Evolutionary conservation across 2,797 vertebrate species (phyloP).

Genomic region (Decapterus maruadsi): DNA sequence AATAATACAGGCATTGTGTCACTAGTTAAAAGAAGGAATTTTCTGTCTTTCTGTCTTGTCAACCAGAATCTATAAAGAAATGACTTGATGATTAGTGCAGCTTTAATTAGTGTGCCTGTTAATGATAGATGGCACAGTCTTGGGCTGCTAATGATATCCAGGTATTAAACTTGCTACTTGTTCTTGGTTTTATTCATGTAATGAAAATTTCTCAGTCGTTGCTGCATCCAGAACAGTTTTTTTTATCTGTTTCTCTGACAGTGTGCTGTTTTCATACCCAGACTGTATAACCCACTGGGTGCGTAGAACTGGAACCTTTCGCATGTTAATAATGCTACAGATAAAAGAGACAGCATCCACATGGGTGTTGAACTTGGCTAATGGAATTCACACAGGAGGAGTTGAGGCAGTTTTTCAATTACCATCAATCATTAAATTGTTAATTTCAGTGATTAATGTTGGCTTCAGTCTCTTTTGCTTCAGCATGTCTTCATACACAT

Average conservation of each 20-base stretch:
- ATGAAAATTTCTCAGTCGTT: constrained; percentile 13
- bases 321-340: constrained; percentile 26
- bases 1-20: constrained; percentile 48
- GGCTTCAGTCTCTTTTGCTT: constrained; percentile 56
- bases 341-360: constrained; percentile 37
- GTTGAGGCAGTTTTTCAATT: constrained; percentile 53
- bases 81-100: constrained; percentile 36
- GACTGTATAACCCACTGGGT: not conserved
- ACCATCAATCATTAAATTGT: constrained; percentile 71
- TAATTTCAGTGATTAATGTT: constrained; percentile 76
- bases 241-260: constrained; percentile 33
- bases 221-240: constrained; percentile 7
- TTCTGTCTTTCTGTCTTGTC: constrained; percentile 35
- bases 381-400: constrained; percentile 60
- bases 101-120: constrained; percentile 51
- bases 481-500: constrained; percentile 54
- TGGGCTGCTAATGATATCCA: constrained; percentile 31
- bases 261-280: constrained; percentile 32
- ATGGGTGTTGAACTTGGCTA: constrained; percentile 50
- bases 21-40: constrained; percentile 19
- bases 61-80: constrained; percentile 52
- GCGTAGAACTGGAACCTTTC: not conserved
- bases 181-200: constrained; percentile 9
- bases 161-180: constrained; percentile 20
- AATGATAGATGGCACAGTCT: constrained; percentile 48